These are phyloP conservation scores for Limnephilus auricula DNA, from an alignment of 2,888 invertebrate species.

Conservation along the genomic window DNA sequence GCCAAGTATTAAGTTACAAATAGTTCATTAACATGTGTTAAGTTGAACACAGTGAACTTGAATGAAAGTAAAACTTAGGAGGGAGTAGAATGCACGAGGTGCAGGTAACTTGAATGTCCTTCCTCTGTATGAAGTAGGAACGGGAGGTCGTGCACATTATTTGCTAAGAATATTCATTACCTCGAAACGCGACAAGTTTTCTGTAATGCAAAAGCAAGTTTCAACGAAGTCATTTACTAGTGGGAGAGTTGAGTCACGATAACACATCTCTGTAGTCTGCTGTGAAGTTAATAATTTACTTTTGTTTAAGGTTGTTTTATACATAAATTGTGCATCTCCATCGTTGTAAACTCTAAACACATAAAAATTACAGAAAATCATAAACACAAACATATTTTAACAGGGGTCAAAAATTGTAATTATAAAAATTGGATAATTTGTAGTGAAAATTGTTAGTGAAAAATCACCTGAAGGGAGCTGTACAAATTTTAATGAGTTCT, in stretches of 20 bases:
- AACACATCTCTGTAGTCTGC: too few species aligned
- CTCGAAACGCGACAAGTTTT: not conserved
- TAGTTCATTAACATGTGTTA: not conserved
- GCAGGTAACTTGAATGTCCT: not conserved
- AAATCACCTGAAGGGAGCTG: too few species aligned
- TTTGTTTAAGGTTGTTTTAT: too few species aligned
- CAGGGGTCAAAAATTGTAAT: too few species aligned
- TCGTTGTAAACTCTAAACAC: too few species aligned
- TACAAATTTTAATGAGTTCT: too few species aligned
- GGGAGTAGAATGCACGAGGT: not conserved
- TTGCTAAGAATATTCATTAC: not conserved
- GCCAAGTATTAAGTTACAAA: not conserved
- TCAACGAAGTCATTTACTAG: not conserved
- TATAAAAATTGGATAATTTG: too few species aligned
- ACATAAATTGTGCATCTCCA: too few species aligned
- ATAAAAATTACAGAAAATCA: too few species aligned
- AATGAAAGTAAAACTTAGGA: not conserved
- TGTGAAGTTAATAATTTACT: too few species aligned
- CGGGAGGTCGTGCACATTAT: not conserved
- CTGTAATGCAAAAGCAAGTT: not conserved
- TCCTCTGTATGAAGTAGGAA: not conserved
- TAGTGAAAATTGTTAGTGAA: too few species aligned
- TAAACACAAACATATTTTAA: too few species aligned
- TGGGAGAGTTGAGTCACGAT: not conserved
- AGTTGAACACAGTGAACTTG: not conserved